A percentile compares a stretch with the other conserved stretches of the same genome.
Evolutionary conservation across 2,113 vertebrate genomes (phyloP).

Genomic region (Chrysemys picta): DNA sequence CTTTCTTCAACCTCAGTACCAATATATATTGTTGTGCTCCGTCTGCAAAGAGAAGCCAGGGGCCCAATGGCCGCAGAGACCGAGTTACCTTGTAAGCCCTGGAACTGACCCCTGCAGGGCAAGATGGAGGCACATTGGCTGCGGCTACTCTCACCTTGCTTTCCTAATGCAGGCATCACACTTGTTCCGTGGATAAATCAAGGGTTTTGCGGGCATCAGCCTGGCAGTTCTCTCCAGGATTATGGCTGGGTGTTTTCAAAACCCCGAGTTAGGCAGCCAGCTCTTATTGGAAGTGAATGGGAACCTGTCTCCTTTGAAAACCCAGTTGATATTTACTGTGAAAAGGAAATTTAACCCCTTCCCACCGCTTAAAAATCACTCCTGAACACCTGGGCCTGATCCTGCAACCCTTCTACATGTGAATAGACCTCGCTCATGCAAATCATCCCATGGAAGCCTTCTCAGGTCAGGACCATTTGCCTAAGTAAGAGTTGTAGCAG

Average conservation of each 20-base stretch:
- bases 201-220: not conserved
- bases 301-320: conserved; percentile 15
- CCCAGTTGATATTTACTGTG: not conserved
- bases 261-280: not conserved
- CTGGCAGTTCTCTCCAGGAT: not conserved
- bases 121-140: not conserved
- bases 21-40: not conserved
- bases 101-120: not conserved
- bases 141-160: not conserved
- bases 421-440: not conserved
- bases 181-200: not conserved
- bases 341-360: not conserved
- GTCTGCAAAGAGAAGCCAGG: not conserved
- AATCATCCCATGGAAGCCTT: not conserved
- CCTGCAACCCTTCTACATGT: not conserved
- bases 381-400: not conserved
- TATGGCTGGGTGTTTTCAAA: not conserved
- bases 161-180: not conserved
- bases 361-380: not conserved
- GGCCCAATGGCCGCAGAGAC: not conserved
- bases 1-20: not conserved
- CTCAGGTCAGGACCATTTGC: not conserved
- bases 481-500: not conserved
- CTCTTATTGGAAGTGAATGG: not conserved
- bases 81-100: not conserved